Percentiles rank a stretch among this genome's conserved stretches.
Conservation (phyloP, 2,113 vertebrate species). For the Arenaria interpres region DNA sequence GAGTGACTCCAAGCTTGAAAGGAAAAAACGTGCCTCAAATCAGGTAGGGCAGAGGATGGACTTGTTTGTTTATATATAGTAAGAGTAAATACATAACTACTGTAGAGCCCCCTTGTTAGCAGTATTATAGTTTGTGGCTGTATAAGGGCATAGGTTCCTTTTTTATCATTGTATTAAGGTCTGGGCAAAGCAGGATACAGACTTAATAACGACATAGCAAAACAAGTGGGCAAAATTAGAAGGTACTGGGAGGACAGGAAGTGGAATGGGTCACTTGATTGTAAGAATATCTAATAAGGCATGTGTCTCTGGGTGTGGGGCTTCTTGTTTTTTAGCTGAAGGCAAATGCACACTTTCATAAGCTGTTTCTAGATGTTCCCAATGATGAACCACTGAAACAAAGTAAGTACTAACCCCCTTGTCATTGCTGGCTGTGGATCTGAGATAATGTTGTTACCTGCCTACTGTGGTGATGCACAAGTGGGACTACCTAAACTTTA, state of each 20-base stretch:
- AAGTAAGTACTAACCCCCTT: slow-evolving; percentile 80
- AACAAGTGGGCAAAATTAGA: background rate
- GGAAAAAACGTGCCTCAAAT: slow-evolving; percentile 85
- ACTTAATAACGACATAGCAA: background rate
- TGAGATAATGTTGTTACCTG: background rate
- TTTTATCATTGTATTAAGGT: background rate
- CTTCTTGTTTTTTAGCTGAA: slow-evolving; percentile 83
- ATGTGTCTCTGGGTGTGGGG: background rate
- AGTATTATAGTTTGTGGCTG: background rate
- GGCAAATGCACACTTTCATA: slow-evolving; percentile 93
- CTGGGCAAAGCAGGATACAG: background rate
- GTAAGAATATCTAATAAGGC: background rate
- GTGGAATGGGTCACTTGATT: background rate
- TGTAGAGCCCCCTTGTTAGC: background rate
- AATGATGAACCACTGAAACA: slow-evolving; percentile 88
- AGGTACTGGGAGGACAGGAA: background rate
- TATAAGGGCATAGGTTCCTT: background rate
- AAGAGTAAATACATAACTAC: background rate
- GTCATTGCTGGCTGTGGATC: background rate
- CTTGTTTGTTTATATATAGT: background rate
- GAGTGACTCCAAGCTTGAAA: slow-evolving; percentile 81
- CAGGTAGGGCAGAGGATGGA: slow-evolving; percentile 75
- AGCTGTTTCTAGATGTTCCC: slow-evolving; percentile 91
- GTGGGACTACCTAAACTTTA: background rate
- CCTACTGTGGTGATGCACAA: background rate